These are phyloP conservation scores for Vanessa cardui DNA, from an alignment of 2,888 invertebrate species.

Conservation along the genomic window DNA sequence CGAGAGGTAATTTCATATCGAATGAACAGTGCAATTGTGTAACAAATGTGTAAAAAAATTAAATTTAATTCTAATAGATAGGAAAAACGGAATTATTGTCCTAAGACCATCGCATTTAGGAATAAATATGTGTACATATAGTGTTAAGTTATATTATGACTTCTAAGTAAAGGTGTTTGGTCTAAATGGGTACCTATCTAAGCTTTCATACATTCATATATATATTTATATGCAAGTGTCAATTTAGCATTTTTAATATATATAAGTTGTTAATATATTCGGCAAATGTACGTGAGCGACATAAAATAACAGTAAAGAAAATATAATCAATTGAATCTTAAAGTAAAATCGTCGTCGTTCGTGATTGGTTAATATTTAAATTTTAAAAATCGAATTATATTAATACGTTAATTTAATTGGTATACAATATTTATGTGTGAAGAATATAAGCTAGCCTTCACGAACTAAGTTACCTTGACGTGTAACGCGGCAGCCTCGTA, in stretches of 20 bases:
- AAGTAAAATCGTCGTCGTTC: too few relatives aligned
- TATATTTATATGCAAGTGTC: slow-evolving; percentile 79
- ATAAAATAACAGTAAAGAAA: not conserved
- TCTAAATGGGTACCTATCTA: slow-evolving; percentile 80
- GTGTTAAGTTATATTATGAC: slow-evolving; percentile 59
- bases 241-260: slow-evolving; percentile 67
- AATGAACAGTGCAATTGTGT: slow-evolving; percentile 78
- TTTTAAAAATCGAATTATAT: too few relatives aligned
- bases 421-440: too few relatives aligned
- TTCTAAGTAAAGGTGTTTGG: slow-evolving; percentile 77
- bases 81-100: slow-evolving; percentile 75
- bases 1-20: slow-evolving; percentile 63
- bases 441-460: not conserved
- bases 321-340: not conserved
- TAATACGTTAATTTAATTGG: too few relatives aligned
- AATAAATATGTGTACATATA: slow-evolving; percentile 77
- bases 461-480: not conserved
- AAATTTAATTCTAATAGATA: slow-evolving; percentile 65
- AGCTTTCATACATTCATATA: slow-evolving; percentile 74
- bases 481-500: slow-evolving; percentile 1
- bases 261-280: slow-evolving; percentile 43
- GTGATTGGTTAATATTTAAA: too few relatives aligned
- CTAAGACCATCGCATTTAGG: slow-evolving; percentile 74
- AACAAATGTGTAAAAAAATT: slow-evolving; percentile 71
- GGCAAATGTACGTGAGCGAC: slow-evolving; percentile 53